Evolutionary conservation across 1,140 invertebrate genomes (phyloP), one percentile per base, ranked within the genome.

Genomic region (Apis mellifera): DNA sequence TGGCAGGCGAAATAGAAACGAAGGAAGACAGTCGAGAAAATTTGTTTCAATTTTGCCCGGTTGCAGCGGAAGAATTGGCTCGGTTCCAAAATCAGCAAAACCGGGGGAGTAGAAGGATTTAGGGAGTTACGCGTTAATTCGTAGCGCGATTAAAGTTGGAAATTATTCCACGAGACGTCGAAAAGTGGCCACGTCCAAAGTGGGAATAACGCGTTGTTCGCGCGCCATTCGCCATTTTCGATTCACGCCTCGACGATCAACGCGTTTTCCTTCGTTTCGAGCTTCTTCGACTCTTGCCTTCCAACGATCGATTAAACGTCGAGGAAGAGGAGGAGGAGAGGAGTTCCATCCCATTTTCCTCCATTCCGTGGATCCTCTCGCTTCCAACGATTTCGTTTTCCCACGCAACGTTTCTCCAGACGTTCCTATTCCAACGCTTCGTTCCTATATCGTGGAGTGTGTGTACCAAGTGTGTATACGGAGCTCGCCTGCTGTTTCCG

Each of bases 91-190:
- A 26, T 52, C 77, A 26, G 19, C 5, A 32, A 32, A 32, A 32
- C 1, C 11, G 15, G 26, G 9, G n/a, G n/a, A n/a, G 23, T 26
- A 7, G 42, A n/a, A n/a, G 21, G 12, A 4, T 50, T n/a, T n/a
- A n/a, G 8, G 11, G 26, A 19, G 9, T 26, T 55, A 79, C 42
- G 84, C 77, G 71, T 73, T 72, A 42, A 42, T 42, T 42, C 32
- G 32, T 5, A 42, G 32, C 4, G 84, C 77, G 69, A 82, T 84
- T 80, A 86, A 65, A 80, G 84, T 77, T 84, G 80, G 60, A 86
- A 86, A 86, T 86, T 80, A 77, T 78, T 69, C 26, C 60, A 59
- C 52, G 50, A 19, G 42, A 8, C 21, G 17, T 8, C 9, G 42
- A 12, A 4, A 1, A 19, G 3, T 17, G 5, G 5, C n/a, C 1